Percentiles rank a stretch among this genome's conserved stretches.
These are phyloP conservation scores for Botia kubotai DNA, from an alignment of 2,797 vertebrate genomes.

Conservation along the genomic window DNA sequence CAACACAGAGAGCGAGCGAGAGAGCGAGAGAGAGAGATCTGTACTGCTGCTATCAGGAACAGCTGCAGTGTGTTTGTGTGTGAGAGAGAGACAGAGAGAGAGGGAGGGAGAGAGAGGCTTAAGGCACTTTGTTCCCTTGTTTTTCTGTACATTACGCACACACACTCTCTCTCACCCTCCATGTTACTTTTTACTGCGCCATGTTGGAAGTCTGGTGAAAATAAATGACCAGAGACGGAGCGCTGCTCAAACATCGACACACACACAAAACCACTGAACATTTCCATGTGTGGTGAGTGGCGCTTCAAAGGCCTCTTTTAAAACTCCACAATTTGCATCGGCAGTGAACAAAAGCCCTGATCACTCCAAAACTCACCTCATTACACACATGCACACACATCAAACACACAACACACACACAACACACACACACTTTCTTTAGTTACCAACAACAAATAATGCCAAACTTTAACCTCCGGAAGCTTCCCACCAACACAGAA, in stretches of 20 bases:
- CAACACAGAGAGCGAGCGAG: slow-evolving; percentile 11
- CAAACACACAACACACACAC: slow-evolving; percentile 51
- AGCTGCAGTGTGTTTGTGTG: slow-evolving; percentile 38
- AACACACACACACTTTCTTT: slow-evolving; percentile 52
- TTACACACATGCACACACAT: slow-evolving; percentile 40
- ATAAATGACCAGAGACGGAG: slow-evolving; percentile 65
- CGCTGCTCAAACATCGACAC: slow-evolving; percentile 58
- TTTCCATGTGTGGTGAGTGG: slow-evolving; percentile 73
- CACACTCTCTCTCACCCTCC: slow-evolving; percentile 31
- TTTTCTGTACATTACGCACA: slow-evolving; percentile 48
- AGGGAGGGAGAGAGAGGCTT: no score
- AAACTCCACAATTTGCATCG: slow-evolving; percentile 71
- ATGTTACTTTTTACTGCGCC: slow-evolving; percentile 46
- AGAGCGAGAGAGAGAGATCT: slow-evolving; percentile 56
- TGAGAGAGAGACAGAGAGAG: no score
- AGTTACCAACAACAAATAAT: slow-evolving; percentile 26
- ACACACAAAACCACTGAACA: slow-evolving; percentile 61
- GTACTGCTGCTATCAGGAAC: slow-evolving; percentile 26
- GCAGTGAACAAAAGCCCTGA: slow-evolving; percentile 66
- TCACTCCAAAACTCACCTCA: slow-evolving; percentile 62
- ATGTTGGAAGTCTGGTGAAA: slow-evolving; percentile 67
- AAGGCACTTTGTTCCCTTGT: slow-evolving; percentile 39
- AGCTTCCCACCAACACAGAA: background rate
- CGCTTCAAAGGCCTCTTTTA: slow-evolving; percentile 76
- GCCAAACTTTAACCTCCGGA: slow-evolving; percentile 8